Percentiles rank a stretch among this genome's conserved stretches.
Conservation (phyloP, 2,888 invertebrate species). For the Meta bourneti region DNA sequence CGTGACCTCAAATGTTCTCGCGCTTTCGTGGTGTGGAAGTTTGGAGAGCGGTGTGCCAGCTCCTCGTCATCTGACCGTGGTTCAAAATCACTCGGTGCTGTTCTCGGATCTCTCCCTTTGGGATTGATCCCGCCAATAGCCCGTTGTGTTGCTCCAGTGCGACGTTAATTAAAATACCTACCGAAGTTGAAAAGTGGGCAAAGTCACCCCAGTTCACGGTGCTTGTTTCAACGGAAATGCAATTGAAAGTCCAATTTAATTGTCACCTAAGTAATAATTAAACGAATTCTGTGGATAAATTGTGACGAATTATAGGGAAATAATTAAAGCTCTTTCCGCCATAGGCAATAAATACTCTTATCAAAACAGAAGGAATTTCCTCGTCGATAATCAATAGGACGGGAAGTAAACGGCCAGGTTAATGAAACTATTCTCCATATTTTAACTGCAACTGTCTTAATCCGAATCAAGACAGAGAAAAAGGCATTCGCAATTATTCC, state of each 20-base stretch:
- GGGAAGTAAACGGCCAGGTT: not conserved
- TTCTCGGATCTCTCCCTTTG: too few relatives aligned
- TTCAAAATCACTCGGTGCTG: too few relatives aligned
- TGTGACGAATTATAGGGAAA: not conserved
- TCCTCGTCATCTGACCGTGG: too few relatives aligned
- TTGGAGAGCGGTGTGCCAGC: too few relatives aligned
- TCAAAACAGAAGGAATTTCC: not conserved
- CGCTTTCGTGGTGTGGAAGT: too few relatives aligned
- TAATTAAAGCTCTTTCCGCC: not conserved
- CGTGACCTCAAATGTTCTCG: too few relatives aligned
- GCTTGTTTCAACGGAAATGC: not conserved
- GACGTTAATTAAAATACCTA: too few relatives aligned
- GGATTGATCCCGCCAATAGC: too few relatives aligned
- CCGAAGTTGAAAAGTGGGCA: too few relatives aligned
- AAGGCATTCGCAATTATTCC: constrained; percentile 16
- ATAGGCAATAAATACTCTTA: not conserved
- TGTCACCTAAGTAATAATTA: not conserved
- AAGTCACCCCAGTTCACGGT: not conserved
- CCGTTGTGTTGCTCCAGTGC: too few relatives aligned
- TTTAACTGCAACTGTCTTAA: constrained; percentile 19
- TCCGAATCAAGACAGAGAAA: constrained; percentile 1
- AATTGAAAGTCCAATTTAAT: not conserved
- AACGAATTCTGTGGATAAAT: not conserved
- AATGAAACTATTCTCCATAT: constrained; percentile 24
- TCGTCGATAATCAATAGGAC: not conserved